These are phyloP conservation scores for Miltochrista miniata DNA, from an alignment of 2,888 invertebrate species.

Conservation along the genomic window DNA sequence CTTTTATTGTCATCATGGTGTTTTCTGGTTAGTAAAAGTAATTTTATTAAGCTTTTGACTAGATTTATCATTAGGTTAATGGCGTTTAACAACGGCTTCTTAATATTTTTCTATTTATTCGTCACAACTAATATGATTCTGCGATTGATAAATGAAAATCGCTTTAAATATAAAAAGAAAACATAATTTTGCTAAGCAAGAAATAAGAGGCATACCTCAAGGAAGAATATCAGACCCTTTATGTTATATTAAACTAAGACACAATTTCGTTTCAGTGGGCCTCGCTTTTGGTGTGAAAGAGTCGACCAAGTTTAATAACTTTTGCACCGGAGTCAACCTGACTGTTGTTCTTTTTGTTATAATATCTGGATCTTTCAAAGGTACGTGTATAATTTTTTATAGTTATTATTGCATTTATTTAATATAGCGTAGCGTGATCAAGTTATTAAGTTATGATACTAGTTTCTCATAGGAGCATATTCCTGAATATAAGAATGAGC, in stretches of 20 bases:
- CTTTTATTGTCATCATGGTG: constrained; percentile 87
- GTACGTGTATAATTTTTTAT: constrained; percentile 57
- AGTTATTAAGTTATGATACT: too few species aligned
- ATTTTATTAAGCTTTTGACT: not conserved
- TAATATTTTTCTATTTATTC: too few species aligned
- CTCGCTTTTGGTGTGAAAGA: constrained; percentile 94
- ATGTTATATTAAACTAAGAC: not conserved
- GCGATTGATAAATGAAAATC: too few species aligned
- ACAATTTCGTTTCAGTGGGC: constrained; percentile 75
- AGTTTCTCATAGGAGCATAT: too few species aligned
- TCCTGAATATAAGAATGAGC: too few species aligned
- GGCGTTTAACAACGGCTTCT: not conserved
- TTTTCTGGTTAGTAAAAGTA: constrained; percentile 84
- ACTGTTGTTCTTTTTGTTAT: constrained; percentile 92
- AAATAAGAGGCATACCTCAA: not conserved
- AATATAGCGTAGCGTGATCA: too few species aligned
- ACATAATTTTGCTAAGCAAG: too few species aligned
- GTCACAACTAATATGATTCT: too few species aligned
- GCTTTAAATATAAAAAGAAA: too few species aligned
- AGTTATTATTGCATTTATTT: too few species aligned
- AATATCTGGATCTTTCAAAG: constrained; percentile 89
- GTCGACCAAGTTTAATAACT: constrained; percentile 93
- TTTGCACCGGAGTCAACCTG: constrained; percentile 93
- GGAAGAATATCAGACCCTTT: not conserved
- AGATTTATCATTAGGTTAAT: not conserved